Conservation (phyloP, 1,140 invertebrate species). For the Doryteuthis pealeii region DNA sequence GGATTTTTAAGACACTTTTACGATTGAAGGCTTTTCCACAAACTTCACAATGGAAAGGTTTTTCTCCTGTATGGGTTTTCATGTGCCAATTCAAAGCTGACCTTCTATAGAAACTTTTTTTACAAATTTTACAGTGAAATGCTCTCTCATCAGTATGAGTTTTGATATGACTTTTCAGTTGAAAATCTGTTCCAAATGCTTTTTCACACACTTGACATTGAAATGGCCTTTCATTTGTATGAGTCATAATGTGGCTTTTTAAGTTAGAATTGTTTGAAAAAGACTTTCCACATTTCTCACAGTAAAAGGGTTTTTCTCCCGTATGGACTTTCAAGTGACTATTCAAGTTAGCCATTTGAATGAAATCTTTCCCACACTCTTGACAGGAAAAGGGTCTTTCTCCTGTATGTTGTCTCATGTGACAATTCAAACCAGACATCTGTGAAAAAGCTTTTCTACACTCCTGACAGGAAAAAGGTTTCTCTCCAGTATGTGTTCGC, state of each 20-base stretch:
- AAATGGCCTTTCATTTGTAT: constrained; percentile 86
- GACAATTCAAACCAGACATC: neutral
- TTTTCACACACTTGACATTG: constrained; percentile 73
- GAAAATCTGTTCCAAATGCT: neutral
- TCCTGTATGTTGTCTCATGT: constrained; percentile 18
- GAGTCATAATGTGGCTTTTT: constrained; percentile 14
- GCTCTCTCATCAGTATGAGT: neutral
- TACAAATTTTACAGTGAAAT: constrained; percentile 16
- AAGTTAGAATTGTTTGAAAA: constrained; percentile 21
- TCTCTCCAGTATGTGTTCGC: constrained; percentile 15
- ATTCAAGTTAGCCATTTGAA: constrained; percentile 8
- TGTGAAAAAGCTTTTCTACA: constrained; percentile 17
- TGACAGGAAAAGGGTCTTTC: constrained; percentile 20
- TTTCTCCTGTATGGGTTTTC: constrained; percentile 77
- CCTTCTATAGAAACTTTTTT: constrained; percentile 18
- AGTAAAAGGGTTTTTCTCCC: constrained; percentile 90
- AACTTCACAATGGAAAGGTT: constrained; percentile 82
- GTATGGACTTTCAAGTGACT: constrained; percentile 46
- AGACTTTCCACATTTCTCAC: constrained; percentile 69
- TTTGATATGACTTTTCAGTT: neutral
- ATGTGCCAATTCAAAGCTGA: constrained; percentile 13
- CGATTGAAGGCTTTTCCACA: constrained; percentile 76
- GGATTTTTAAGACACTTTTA: constrained; percentile 26
- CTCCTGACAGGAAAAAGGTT: constrained; percentile 22
- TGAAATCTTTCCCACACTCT: constrained; percentile 20